phyloP scores from a whole-genome alignment of 92 coral and sea anemone genomes.

The Porites divaricata region DNA sequence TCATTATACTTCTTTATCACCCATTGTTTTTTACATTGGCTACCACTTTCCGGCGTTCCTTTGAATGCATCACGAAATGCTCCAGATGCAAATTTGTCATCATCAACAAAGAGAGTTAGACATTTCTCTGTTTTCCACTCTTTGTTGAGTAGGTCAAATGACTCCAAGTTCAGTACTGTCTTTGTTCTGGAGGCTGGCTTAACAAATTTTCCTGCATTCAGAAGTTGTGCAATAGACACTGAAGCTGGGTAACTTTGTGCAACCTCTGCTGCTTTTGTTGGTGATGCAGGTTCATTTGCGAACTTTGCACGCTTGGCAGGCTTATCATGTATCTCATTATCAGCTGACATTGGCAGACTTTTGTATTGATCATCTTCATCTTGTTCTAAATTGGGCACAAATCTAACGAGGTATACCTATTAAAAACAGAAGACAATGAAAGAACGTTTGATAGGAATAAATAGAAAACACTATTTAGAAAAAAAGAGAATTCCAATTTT shows the following conservation, averaged over 20 bases:
- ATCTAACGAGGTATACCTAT: conserved; percentile 51
- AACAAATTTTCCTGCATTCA: conserved; percentile 70
- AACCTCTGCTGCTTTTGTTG: conserved; percentile 35
- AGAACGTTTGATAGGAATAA: conserved; percentile 35
- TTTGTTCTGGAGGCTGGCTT: conserved; percentile 65
- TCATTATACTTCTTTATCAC: conserved; percentile 68
- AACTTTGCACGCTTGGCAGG: conserved; percentile 67
- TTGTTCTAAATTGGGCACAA: conserved; percentile 46
- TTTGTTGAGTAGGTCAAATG: conserved; percentile 59
- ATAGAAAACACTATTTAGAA: conserved; percentile 21
- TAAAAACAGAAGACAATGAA: conserved; percentile 34
- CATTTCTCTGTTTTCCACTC: conserved; percentile 58
- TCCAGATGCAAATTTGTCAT: conserved; percentile 74
- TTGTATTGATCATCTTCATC: conserved; percentile 61
- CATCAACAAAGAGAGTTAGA: conserved; percentile 53
- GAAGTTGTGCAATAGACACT: conserved; percentile 71
- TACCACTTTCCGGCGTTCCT: conserved; percentile 36
- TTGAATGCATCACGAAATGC: conserved; percentile 83
- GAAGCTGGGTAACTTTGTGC: conserved; percentile 68
- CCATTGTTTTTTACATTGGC: conserved; percentile 52
- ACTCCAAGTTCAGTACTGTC: conserved; percentile 60
- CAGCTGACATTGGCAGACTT: conserved; percentile 47
- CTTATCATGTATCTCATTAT: conserved; percentile 35
- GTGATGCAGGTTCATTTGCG: conserved; percentile 60
- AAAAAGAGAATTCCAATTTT: conserved; percentile 13